Conservation (phyloP, 2,113 vertebrate species). For the Anser brachyrhynchus region DNA sequence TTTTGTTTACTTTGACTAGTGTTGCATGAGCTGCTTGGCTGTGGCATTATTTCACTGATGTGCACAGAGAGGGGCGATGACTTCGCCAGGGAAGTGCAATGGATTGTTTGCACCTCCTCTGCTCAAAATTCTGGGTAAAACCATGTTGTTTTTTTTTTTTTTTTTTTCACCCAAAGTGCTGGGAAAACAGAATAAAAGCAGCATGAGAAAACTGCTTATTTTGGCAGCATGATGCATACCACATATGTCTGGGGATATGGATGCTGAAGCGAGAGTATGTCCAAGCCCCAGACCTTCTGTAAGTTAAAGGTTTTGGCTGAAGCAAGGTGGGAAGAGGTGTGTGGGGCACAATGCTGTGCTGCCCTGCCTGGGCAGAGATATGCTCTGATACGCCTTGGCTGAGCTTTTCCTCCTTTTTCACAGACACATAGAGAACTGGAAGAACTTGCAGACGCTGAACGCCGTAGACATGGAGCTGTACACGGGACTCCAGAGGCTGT, state of each 20-base stretch:
- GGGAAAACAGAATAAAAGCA: background rate
- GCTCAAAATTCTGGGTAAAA: background rate
- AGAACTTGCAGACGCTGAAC: constrained; percentile 90
- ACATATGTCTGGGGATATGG: background rate
- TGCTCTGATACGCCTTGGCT: background rate
- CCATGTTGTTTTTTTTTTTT: background rate
- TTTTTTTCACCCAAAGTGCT: background rate
- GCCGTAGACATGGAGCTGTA: constrained; percentile 99
- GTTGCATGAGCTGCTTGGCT: fast-evolving
- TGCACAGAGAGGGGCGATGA: background rate
- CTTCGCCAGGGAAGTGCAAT: background rate
- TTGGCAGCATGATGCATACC: fast-evolving
- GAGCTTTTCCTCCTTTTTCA: constrained; percentile 45
- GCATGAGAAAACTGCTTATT: background rate
- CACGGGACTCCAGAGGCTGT: constrained; percentile 95
- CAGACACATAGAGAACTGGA: constrained; percentile 99
- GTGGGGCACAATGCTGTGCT: background rate
- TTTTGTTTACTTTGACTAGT: background rate
- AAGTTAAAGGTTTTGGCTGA: background rate
- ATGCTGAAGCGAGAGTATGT: background rate
- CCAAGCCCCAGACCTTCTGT: no score
- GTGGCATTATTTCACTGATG: background rate
- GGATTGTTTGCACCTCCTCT: fast-evolving
- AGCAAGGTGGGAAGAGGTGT: background rate
- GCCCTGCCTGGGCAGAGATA: background rate